These are phyloP conservation scores for Platyscapa corneri DNA, from an alignment of 1,140 invertebrate species.

Conservation along the genomic window DNA sequence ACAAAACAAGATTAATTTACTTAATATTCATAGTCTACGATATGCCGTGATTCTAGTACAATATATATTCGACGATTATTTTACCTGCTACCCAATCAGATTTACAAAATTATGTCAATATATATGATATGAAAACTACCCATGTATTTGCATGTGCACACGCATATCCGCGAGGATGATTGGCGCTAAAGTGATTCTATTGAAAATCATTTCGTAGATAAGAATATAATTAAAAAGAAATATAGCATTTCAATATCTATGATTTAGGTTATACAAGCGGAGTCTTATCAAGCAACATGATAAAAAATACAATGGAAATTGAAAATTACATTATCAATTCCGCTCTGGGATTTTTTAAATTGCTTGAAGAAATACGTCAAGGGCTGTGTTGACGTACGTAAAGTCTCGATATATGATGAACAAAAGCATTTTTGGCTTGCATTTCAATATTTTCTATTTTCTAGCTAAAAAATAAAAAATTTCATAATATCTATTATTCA, in stretches of 20 bases:
- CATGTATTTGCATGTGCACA: background rate
- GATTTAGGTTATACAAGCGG: background rate
- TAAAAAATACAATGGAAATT: too few relatives aligned
- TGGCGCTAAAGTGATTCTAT: background rate
- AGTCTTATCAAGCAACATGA: background rate
- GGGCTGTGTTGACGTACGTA: background rate
- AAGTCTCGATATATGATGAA: background rate
- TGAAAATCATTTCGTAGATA: background rate
- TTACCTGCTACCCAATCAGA: background rate
- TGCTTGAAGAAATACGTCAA: background rate
- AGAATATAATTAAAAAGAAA: background rate
- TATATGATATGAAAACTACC: background rate
- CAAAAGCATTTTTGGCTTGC: background rate
- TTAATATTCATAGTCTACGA: too few relatives aligned
- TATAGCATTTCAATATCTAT: background rate
- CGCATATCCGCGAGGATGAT: background rate
- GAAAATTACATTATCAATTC: too few relatives aligned
- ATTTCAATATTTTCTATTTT: background rate
- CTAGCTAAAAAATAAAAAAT: too few relatives aligned
- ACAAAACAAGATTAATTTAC: too few relatives aligned
- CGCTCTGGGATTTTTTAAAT: background rate
- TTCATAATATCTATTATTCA: too few relatives aligned
- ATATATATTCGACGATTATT: background rate
- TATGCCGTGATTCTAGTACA: too few relatives aligned
- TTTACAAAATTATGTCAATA: conserved; percentile 12